phyloP scores from a whole-genome alignment of 2,113 vertebrate species.

The Alexandromys fortis region DNA sequence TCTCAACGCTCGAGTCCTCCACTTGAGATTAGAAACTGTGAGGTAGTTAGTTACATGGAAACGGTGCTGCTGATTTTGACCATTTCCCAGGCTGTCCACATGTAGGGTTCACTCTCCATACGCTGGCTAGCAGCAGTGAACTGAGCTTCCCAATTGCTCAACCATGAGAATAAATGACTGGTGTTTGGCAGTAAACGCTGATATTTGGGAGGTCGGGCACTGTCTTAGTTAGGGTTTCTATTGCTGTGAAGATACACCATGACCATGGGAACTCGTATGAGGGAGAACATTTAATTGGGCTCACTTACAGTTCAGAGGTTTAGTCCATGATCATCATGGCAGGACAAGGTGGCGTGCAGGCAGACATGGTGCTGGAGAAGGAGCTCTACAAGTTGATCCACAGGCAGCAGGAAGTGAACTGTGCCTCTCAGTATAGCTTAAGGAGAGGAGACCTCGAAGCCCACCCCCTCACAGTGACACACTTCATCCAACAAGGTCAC shows the following conservation, averaged over 20 bases:
- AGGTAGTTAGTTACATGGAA: not conserved
- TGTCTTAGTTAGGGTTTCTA: not conserved
- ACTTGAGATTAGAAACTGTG: not conserved
- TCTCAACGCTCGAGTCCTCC: not conserved
- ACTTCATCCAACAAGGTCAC: not conserved
- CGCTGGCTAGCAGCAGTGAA: not conserved
- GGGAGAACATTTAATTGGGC: not conserved
- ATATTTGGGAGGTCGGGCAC: not conserved
- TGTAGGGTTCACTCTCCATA: not conserved
- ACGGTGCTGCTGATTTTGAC: not conserved
- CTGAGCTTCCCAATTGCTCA: not conserved
- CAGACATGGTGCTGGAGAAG: not conserved
- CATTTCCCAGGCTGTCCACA: not conserved
- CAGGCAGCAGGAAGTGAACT: not conserved
- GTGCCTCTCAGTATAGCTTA: not conserved
- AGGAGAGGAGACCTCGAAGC: not conserved
- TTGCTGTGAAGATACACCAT: not conserved
- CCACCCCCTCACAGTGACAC: not conserved
- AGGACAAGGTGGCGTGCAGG: not conserved
- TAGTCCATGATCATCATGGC: not conserved
- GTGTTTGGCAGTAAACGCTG: not conserved
- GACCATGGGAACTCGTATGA: not conserved
- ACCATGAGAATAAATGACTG: not conserved
- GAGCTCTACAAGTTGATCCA: not conserved
- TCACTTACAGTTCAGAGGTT: not conserved